Percentiles rank a stretch among this genome's conserved stretches.
Conservation (phyloP, 2,113 vertebrate species). For the Blennius ocellaris region DNA sequence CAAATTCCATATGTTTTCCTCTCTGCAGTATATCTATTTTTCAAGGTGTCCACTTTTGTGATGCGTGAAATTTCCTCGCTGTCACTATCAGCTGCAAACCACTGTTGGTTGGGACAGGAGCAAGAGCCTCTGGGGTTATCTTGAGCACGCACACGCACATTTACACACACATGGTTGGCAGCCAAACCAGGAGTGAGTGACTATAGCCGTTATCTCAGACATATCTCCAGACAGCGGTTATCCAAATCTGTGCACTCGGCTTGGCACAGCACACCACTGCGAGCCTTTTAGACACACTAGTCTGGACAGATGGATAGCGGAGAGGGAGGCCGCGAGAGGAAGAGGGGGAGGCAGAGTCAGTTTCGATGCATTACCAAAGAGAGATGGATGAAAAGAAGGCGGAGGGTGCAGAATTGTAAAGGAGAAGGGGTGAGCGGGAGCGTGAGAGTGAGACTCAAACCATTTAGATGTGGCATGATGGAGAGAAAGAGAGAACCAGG, state of each 20-base stretch:
- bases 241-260: conserved; percentile 77
- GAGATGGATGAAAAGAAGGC: conserved; percentile 52
- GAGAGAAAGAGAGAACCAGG: conserved; percentile 26
- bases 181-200: conserved; percentile 66
- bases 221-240: conserved; percentile 80
- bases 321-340: neutral
- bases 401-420: conserved; percentile 49
- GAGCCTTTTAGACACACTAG: conserved; percentile 74
- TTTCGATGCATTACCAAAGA: conserved; percentile 59
- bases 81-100: conserved; percentile 70
- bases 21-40: conserved; percentile 59
- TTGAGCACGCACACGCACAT: conserved; percentile 33
- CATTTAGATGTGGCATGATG: conserved; percentile 60
- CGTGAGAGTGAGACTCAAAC: conserved; percentile 13
- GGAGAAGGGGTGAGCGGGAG: conserved; percentile 33
- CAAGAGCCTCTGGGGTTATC: conserved; percentile 69
- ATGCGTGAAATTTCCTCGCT: conserved; percentile 67
- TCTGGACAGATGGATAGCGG: conserved; percentile 66
- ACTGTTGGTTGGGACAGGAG: conserved; percentile 59
- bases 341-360: conserved; percentile 19
- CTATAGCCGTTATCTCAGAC: conserved; percentile 71
- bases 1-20: conserved; percentile 45
- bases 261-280: conserved; percentile 60
- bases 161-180: conserved; percentile 43
- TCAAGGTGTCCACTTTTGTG: conserved; percentile 67